A percentile compares a stretch with the other conserved stretches of the same genome.
These are phyloP conservation scores for Nasonia longicornis DNA, from an alignment of 1,140 invertebrate genomes.

Conservation along the genomic window DNA sequence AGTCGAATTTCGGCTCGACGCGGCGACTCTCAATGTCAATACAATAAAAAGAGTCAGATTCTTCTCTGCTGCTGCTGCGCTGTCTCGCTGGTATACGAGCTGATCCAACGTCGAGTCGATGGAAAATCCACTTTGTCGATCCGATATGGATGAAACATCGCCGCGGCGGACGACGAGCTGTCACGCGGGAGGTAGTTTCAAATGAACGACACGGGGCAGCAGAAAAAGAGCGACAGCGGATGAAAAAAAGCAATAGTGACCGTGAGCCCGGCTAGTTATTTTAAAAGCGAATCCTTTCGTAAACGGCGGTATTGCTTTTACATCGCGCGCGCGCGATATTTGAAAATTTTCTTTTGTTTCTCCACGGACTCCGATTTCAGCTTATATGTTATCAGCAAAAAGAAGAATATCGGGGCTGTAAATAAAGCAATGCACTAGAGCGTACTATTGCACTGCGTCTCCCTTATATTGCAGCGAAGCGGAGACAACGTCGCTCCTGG, in stretches of 20 bases:
- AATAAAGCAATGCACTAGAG: too few relatives aligned
- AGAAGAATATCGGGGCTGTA: too few relatives aligned
- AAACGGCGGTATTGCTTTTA: background rate
- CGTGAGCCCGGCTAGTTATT: background rate
- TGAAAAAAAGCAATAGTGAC: conserved; percentile 2
- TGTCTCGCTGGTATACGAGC: background rate
- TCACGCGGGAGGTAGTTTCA: background rate
- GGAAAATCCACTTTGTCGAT: conserved; percentile 16
- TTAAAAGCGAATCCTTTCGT: background rate
- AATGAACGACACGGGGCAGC: background rate
- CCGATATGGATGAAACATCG: conserved; percentile 32
- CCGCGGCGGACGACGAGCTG: background rate
- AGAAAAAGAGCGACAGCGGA: background rate
- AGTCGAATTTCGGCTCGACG: background rate
- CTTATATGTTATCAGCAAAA: too few relatives aligned
- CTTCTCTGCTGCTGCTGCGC: background rate
- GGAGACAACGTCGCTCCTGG: background rate
- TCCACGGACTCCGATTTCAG: too few relatives aligned
- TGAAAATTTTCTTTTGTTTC: too few relatives aligned
- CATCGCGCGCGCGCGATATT: too few relatives aligned
- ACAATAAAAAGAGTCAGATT: conserved; percentile 3
- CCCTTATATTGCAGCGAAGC: background rate
- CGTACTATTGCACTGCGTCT: too few relatives aligned
- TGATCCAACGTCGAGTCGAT: background rate
- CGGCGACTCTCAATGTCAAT: conserved; percentile 17